Percentiles rank a stretch among this genome's conserved stretches.
Conservation (phyloP, 2,113 vertebrate genomes). For the Lepisosteus oculatus region DNA sequence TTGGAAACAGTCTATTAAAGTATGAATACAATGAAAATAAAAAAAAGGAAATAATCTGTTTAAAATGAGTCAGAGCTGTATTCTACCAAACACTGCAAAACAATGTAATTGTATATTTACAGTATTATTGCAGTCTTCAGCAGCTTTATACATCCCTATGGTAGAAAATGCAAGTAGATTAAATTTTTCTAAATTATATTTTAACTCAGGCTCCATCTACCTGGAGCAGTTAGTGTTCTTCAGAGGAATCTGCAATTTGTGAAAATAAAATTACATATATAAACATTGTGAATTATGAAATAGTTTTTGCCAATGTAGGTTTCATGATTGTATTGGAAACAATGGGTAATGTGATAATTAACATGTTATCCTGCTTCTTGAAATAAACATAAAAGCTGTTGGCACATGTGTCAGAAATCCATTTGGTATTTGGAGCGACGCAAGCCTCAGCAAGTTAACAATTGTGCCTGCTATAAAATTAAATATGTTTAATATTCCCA, state of each 20-base stretch:
- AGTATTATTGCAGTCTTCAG: conserved; percentile 14
- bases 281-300: conserved; percentile 36
- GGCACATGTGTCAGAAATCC: conserved; percentile 47
- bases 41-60: conserved; percentile 1
- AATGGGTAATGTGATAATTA: conserved; percentile 27
- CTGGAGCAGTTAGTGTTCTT: conserved; percentile 34
- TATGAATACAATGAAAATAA: background rate
- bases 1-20: background rate
- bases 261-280: conserved; percentile 38
- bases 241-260: conserved; percentile 43
- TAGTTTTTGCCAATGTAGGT: background rate
- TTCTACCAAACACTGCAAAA: background rate
- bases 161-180: conserved; percentile 28
- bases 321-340: conserved; percentile 10
- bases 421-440: conserved; percentile 47
- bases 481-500: conserved; percentile 10
- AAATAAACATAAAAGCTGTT: conserved; percentile 42
- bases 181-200: conserved; percentile 47
- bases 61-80: background rate
- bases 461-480: background rate
- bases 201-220: conserved; percentile 32
- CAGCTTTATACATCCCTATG: conserved; percentile 11
- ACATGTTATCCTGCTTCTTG: conserved; percentile 27
- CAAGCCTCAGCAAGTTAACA: conserved; percentile 27
- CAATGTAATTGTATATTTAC: conserved; percentile 1